Conservation (phyloP, 2,797 vertebrate genomes). For the Amazonetta brasiliensis region DNA sequence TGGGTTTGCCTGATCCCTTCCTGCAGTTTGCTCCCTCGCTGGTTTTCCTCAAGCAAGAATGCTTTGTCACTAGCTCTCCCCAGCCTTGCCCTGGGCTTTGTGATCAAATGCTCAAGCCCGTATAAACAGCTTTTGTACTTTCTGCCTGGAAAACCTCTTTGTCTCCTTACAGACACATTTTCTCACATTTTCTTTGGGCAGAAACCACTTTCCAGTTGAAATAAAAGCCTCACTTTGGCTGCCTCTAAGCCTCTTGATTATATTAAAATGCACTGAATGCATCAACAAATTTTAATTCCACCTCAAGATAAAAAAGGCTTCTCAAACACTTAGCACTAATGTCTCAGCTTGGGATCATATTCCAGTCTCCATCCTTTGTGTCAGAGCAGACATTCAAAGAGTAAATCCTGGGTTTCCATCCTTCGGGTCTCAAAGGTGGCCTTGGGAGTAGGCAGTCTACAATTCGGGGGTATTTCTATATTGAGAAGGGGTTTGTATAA, state of each 20-base stretch:
- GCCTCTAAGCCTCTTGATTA: background rate
- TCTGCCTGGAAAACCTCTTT: slow-evolving; percentile 62
- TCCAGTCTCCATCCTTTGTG: background rate
- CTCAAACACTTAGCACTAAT: background rate
- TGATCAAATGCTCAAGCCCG: slow-evolving; percentile 27
- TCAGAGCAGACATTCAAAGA: background rate
- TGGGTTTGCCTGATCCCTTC: background rate
- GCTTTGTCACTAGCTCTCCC: slow-evolving; percentile 22
- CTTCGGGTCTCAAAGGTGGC: background rate
- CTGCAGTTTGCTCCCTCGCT: background rate
- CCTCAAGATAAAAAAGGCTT: slow-evolving; percentile 10
- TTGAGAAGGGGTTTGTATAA: background rate
- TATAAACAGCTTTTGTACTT: slow-evolving; percentile 59
- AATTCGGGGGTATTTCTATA: background rate
- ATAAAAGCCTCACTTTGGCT: slow-evolving; percentile 52
- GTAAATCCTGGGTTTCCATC: background rate
- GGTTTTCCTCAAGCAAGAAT: slow-evolving; percentile 25
- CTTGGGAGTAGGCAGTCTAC: background rate
- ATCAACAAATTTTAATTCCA: slow-evolving; percentile 46
- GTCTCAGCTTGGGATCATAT: background rate
- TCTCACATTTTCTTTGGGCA: slow-evolving; percentile 42
- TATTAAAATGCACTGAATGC: slow-evolving; percentile 26
- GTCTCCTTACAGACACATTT: slow-evolving; percentile 29
- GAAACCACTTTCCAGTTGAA: slow-evolving; percentile 53
- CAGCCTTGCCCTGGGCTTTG: slow-evolving; percentile 41